Base-by-base conservation (phyloP, 2,888 invertebrate genomes). In the Pherbina coryleti region DNA sequence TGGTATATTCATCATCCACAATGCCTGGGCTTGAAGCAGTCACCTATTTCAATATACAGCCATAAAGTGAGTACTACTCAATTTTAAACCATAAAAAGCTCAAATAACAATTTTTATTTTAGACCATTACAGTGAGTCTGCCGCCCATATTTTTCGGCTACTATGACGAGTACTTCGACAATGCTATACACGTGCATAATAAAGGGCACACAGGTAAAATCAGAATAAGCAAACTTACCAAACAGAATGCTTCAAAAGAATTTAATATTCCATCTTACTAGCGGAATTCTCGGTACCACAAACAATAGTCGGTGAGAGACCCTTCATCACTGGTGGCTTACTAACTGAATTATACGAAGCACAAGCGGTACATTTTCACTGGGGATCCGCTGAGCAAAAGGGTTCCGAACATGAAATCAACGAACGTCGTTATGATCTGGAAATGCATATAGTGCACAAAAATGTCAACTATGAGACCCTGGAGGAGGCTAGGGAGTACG, bases 381-480 rank as follows among this genome's bases (percentile, higher is more conserved):
- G 95, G 95, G 90, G 93, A 1, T 44, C 92, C 80, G 92, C 92
- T 83, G 93, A 93, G 87, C 92, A 92, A 85, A 91, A 92, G 44
- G 95, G 95, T 11, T 93, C 95, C 0, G 89, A 88, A 66, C 88
- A 88, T 57, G 44, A 83, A 28, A 79, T 88, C 0, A 85, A 88
- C 77, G 84, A 86, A 3, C 80, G 79, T n/a, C 92, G 93, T 72
- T 92, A 90, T 82, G 92, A 92, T 8, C 84, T 93, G 76, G 93
- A 94, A 88, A 88, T 93, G 83, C 94, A 95, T 85, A 90, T 94
- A 31, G 94, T 95, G 0, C 94, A 93, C 85, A 92, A 92, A 83
- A 91, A 92, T 31, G 92, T 89, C 84, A 93, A 92, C 82, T 93
- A 91, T 83, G 85, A 92, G 0, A 91, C 87, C 79, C 83, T 92